Conservation (phyloP, 2,797 vertebrate species). For the Micropoecilia bifurca region DNA sequence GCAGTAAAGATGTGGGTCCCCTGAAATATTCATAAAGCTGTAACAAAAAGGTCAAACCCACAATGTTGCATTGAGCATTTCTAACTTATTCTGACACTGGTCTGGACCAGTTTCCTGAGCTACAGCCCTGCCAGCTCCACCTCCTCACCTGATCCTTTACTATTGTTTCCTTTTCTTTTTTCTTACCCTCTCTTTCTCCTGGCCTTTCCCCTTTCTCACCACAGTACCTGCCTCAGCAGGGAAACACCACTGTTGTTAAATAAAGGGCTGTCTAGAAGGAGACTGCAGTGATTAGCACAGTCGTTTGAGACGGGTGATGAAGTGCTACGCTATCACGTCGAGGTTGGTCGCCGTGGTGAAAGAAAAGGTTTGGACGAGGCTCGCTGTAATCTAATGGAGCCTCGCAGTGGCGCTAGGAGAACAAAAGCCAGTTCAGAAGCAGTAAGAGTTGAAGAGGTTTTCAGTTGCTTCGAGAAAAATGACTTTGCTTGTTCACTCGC, state of each 20-base stretch:
- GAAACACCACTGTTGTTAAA: slow-evolving; percentile 44
- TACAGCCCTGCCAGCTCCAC: slow-evolving; percentile 55
- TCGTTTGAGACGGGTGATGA: slow-evolving; percentile 64
- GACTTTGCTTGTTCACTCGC: slow-evolving; percentile 12
- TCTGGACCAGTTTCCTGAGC: slow-evolving; percentile 48
- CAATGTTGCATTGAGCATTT: slow-evolving; percentile 54
- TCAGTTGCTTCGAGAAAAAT: slow-evolving; percentile 13
- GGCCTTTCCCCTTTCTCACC: slow-evolving; percentile 55
- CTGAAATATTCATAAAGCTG: slow-evolving; percentile 32
- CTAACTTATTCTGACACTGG: slow-evolving; percentile 59
- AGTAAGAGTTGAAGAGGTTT: slow-evolving; percentile 13
- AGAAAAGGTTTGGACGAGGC: slow-evolving; percentile 26
- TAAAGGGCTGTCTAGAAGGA: slow-evolving; percentile 29
- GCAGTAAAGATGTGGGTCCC: not conserved
- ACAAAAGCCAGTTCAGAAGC: slow-evolving; percentile 33
- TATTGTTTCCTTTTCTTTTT: slow-evolving; percentile 37
- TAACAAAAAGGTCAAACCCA: slow-evolving; percentile 34
- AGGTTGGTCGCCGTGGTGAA: slow-evolving; percentile 34
- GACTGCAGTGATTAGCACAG: slow-evolving; percentile 34
- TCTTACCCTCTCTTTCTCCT: slow-evolving; percentile 14
- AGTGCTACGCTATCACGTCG: slow-evolving; percentile 45
- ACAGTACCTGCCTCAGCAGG: slow-evolving; percentile 50
- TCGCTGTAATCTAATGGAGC: slow-evolving; percentile 24
- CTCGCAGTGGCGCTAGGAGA: slow-evolving; percentile 21
- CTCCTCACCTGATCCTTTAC: slow-evolving; percentile 69